Base-by-base conservation (phyloP, 2,113 vertebrate genomes). In the Ceyx cyanopectus region DNA sequence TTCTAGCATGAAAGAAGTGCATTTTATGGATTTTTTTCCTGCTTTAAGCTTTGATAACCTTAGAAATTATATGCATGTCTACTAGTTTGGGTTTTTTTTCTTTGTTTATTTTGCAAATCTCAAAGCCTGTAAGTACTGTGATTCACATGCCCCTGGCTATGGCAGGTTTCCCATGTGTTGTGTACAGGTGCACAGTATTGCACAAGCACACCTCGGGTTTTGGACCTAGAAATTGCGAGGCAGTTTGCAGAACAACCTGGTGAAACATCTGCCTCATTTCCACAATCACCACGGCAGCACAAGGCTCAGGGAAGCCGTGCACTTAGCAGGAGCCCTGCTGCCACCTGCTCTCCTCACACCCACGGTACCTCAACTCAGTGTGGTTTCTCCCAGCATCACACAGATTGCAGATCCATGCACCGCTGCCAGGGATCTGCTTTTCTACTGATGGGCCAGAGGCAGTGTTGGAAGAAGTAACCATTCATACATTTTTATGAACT, bases 281-380 rank as follows among this genome's bases (percentile, higher is more conserved):
- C 78, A 74, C 63, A 5, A 21, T 1, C 3, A 4, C 12, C 0
- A 0, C 3, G 1, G 48, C 43, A 5, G 46, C 1, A 3, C 14
- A 9, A 17, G 58, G 79, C 78, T 78, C 10, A 3, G 62, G 0
- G 4, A 6, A 62, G 70, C 56, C 2, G 0, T 15, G 43, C 63
- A 4, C 3, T 0, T 10, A 4, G 61, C 73, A 41, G 81, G 60
- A 24, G 67, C 82, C 46, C 43, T 21, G 34, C 69, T 40, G 24
- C 43, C 32, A 12, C 82, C 67, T 45, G 88, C n/a, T 19, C 46
- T 57, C 14, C 77, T 50, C 1, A 0, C 4, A 3, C 15, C 41
- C 7, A 0, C 18, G 0, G 24, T 12, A 56, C 46, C 65, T 17
- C 11, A 24, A 3, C 81, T 41, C 86, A 7, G 21, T 1, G 87